Base-by-base conservation (phyloP, 2,888 invertebrate species). In the Actias luna region DNA sequence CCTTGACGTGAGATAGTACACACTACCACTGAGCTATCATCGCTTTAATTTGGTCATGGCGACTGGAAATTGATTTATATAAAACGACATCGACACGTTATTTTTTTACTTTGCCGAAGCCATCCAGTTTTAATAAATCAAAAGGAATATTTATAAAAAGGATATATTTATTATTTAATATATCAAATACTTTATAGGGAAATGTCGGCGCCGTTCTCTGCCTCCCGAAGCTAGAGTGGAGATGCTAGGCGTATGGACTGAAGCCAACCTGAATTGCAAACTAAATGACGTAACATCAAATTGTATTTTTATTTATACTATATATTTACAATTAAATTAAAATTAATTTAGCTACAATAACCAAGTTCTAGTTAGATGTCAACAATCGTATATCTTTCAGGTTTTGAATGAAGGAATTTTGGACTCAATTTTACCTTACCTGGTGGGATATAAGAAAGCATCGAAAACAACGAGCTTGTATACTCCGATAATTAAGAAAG, bases 331-430 rank as follows among this genome's bases (percentile, higher is more conserved):
- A 39, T 39, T n/a, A n/a, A 39, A 5, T 4, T 39, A 39, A 39
- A 12, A 12, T 39, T 5, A 0, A 39, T n/a, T 39, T n/a, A 39
- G 16, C 22, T 50, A 50, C 7, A 50, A 1, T 25, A 61, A 1
- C 3, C 33, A 76, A 88, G n/a, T n/a, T n/a, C n/a, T n/a, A n/a
- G n/a, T n/a, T 87, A 82, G 87, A 80, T 84, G 80, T 72, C 82
- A 73, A 67, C 76, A 14, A 57, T 64, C 25, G 4, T 27, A 83
- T 76, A 71, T n/a, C 39, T 93, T 94, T 69, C 87, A 96, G 88
- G 94, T 97, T 0, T 93, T 97, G 67, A 95, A 96, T 59, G 97
- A 97, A 88, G 97, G 97, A 14, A 93, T 97, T 65, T 84, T 97
- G 59, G 97, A 97, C 85, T 96, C 97, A 0, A 95, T 97, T 63